Percentiles rank a stretch among this genome's conserved stretches.
Conservation (phyloP, 1,140 invertebrate species). For the Eueides isabella region DNA sequence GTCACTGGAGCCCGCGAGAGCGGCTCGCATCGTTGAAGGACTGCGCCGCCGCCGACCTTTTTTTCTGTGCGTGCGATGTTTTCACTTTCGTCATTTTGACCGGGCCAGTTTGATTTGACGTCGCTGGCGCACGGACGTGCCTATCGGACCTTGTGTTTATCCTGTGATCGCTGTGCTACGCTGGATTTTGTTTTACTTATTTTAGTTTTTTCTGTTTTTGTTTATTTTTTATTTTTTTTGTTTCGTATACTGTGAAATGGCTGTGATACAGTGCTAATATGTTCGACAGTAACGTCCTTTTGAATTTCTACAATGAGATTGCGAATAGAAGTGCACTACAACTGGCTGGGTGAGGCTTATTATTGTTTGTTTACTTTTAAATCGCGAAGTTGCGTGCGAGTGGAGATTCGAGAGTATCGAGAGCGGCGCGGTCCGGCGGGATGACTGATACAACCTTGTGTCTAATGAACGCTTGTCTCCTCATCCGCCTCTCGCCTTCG, state of each 20-base stretch:
- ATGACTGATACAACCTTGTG: slow-evolving; percentile 73
- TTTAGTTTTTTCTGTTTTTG: slow-evolving; percentile 24
- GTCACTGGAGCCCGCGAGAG: slow-evolving; percentile 79
- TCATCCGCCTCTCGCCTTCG: slow-evolving; percentile 80
- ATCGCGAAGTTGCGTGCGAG: slow-evolving; percentile 57
- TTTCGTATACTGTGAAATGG: slow-evolving; percentile 64
- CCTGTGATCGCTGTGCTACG: slow-evolving; percentile 77
- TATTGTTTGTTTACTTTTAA: slow-evolving; percentile 75
- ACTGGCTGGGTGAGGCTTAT: slow-evolving; percentile 76
- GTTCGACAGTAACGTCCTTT: slow-evolving; percentile 78
- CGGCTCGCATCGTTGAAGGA: slow-evolving; percentile 71
- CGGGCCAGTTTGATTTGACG: slow-evolving; percentile 80
- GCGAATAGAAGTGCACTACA: slow-evolving; percentile 79
- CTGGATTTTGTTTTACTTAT: slow-evolving; percentile 70
- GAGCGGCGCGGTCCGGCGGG: slow-evolving; percentile 44
- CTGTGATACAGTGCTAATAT: slow-evolving; percentile 81
- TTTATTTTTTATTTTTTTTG: slow-evolving; percentile 20
- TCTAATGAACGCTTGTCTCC: slow-evolving; percentile 76
- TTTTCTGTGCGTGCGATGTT: slow-evolving; percentile 82
- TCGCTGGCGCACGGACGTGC: slow-evolving; percentile 80
- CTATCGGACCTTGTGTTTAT: slow-evolving; percentile 76
- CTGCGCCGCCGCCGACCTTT: slow-evolving; percentile 76
- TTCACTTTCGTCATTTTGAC: slow-evolving; percentile 82
- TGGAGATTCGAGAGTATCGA: slow-evolving; percentile 46
- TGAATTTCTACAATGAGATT: slow-evolving; percentile 81